Evolutionary conservation across 1,140 invertebrate genomes (phyloP), one percentile per base, ranked within the genome.

Genomic region (Scylla paramamosain): DNA sequence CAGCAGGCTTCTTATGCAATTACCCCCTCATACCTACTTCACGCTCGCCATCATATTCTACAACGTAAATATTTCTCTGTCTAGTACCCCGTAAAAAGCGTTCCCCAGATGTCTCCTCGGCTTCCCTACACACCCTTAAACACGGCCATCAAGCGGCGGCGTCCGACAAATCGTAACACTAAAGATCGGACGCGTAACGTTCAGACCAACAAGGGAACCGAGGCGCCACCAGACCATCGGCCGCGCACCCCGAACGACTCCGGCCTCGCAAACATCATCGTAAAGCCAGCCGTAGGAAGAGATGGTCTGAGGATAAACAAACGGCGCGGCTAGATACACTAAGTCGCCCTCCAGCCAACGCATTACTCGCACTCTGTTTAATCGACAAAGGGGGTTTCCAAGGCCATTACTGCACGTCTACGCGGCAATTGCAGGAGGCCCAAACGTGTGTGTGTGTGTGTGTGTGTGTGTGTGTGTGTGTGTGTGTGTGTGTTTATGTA

Each of bases 391-490:
- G 39, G 39, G 67, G 67, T 77, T 77, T 77, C 67, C 67, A 7
- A 3, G 67, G 67, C 25, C 67, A 77, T 77, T 77, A 77, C 20
- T n/a, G 67, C n/a, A n/a, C n/a, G 25, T 77, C 52, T 59, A 59
- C 52, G 52, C 16, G 52, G 52, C 52, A 59, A 59, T 59, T 59
- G 2, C 52, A 59, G 16, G 25, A 7, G 67, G 12, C 52, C 52
- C 52, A 14, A 14, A 20, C 52, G 10, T 0, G 3, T 59, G 52
- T 59, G 52, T 59, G 52, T 59, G 52, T 59, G 67, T n/a, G 67
- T 77, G 67, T 77, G 67, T 77, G 67, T 77, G 67, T 77, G 67
- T 77, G 67, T 77, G 67, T 77, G 67, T 77, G 67, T 77, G 67
- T 77, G 67, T 77, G 67, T 77, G 67, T 77, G 67, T 77, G 67